Base-by-base conservation (phyloP, 1,140 invertebrate genomes). In the Temnothorax longispinosus region DNA sequence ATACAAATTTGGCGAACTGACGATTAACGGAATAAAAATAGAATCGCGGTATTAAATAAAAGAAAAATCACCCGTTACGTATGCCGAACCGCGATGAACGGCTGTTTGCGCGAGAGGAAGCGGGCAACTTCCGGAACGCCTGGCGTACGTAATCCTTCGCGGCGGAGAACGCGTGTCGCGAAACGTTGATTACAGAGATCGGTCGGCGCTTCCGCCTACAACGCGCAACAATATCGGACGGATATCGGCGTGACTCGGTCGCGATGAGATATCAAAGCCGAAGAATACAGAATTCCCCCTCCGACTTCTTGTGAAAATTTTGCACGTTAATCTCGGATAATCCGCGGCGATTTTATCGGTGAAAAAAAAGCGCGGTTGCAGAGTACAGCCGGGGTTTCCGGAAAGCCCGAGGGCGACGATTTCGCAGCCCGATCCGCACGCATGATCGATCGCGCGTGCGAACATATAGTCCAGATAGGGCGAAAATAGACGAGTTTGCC, bases 111-210 rank as follows among this genome's bases (percentile, higher is more conserved):
- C 32, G 58, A 54, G 21, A 77, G 82, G 74, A 78, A 78, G 74
- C 74, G 21, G 32, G 4, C 47, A n/a, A 78, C 62, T 76, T 76
- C 82, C 72, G 74, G 75, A 78, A 78, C 82, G 41, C 1, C 41
- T 50, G 27, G n/a, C 32, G 5, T n/a, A 64, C 18, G 62, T 21
- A 80, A 65, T 86, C 52, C 76, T 69, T 67, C 32, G 60, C 74
- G 58, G 44, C 21, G 67, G 38, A 58, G 64, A 75, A 13, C 50
- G 58, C 41, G 71, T 35, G 56, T 90, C 85, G 60, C 81, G 65
- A 82, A 80, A 72, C 76, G 54, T 13, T 64, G 82, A 91, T 91
- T 85, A 81, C 84, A 69, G 85, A 89, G 85, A 89, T 89, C 50
- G 72, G 56, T 41, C 38, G 38, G 41, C 52, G 86, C 64, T 85